Evolutionary conservation across 2,888 invertebrate species (phyloP).

Genomic region (Dioctria rufipes): DNA sequence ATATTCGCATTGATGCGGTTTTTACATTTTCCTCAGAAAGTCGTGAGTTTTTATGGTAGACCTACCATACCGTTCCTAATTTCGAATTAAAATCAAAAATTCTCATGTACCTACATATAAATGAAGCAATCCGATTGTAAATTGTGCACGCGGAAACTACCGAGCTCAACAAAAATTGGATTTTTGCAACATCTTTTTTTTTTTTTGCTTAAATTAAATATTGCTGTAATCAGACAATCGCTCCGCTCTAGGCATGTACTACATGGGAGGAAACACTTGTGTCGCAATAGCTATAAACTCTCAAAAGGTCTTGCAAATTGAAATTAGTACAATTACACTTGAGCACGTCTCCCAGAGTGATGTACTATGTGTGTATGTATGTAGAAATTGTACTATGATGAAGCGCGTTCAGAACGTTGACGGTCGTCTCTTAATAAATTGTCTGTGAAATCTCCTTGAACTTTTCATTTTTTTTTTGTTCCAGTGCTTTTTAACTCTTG

Average conservation of each 20-base stretch:
- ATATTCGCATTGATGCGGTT: background rate
- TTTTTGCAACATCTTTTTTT: background rate
- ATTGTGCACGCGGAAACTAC: constrained; percentile 8
- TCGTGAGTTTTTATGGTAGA: too few relatives aligned
- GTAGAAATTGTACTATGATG: too few relatives aligned
- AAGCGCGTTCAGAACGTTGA: background rate
- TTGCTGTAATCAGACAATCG: background rate
- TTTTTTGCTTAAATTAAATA: background rate
- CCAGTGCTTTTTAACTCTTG: background rate
- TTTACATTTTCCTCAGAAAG: background rate
- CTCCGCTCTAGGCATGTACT: background rate
- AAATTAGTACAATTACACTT: constrained; percentile 9
- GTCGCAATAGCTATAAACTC: background rate
- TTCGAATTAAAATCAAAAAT: background rate
- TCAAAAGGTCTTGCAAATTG: background rate
- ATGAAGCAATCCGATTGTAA: background rate
- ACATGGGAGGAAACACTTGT: background rate
- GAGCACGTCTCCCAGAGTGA: constrained; percentile 8
- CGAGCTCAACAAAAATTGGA: background rate
- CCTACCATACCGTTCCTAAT: too few relatives aligned
- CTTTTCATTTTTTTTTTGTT: background rate
- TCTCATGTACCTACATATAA: background rate
- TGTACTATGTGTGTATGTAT: too few relatives aligned
- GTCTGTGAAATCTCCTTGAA: constrained; percentile 9
- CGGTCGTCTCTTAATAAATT: constrained; percentile 16